Evolutionary conservation across 2,797 vertebrate genomes (phyloP).

Genomic region (Lemur catta): DNA sequence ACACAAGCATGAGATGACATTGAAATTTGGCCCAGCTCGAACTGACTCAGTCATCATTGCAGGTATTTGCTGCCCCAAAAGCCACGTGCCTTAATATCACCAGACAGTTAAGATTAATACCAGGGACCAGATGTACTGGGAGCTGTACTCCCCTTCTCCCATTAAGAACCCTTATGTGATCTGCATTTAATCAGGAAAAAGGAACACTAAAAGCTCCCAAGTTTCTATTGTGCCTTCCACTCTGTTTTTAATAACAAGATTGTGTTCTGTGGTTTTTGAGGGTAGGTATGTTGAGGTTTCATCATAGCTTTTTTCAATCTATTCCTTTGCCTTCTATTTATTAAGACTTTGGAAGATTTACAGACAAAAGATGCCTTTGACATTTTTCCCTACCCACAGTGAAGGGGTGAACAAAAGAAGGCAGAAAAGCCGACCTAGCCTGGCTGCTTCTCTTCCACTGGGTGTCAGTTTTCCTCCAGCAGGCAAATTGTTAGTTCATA

Average conservation of each 20-base stretch:
- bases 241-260: slow-evolving; percentile 72
- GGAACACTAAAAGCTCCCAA: slow-evolving; percentile 72
- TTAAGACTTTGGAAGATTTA: slow-evolving; percentile 77
- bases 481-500: slow-evolving; percentile 75
- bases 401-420: slow-evolving; percentile 69
- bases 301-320: slow-evolving; percentile 12
- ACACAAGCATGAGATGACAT: slow-evolving; percentile 99
- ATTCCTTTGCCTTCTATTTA: slow-evolving; percentile 65
- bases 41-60: slow-evolving; percentile 90
- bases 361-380: slow-evolving; percentile 61
- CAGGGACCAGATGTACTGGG: slow-evolving; percentile 80
- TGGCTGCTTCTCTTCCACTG: slow-evolving; percentile 70
- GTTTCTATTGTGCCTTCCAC: slow-evolving; percentile 52
- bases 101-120: slow-evolving; percentile 79
- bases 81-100: slow-evolving; percentile 58
- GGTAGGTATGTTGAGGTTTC: slow-evolving; percentile 53
- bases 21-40: slow-evolving; percentile 95
- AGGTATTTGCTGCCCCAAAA: slow-evolving; percentile 82
- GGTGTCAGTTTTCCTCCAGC: slow-evolving; percentile 74
- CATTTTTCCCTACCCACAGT: slow-evolving; percentile 48
- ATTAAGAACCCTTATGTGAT: slow-evolving; percentile 78
- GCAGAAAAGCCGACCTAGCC: slow-evolving; percentile 45
- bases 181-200: slow-evolving; percentile 82
- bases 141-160: slow-evolving; percentile 66
- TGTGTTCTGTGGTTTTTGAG: slow-evolving; percentile 67